These are phyloP conservation scores for Cranoglanis bouderius DNA, from an alignment of 2,113 vertebrate genomes.

Conservation along the genomic window DNA sequence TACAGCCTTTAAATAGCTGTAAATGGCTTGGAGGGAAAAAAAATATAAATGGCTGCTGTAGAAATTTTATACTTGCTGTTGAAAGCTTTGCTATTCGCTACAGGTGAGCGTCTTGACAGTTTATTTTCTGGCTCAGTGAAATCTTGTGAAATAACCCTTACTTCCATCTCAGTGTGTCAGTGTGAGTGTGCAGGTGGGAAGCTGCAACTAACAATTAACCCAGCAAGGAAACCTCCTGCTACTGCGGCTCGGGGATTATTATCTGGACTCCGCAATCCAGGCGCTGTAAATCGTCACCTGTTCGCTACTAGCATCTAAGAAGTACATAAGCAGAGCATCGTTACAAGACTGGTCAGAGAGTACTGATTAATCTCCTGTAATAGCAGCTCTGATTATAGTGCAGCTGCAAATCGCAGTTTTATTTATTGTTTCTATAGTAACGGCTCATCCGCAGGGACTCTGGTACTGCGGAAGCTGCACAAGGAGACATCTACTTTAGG, in stretches of 20 bases:
- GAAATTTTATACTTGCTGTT: background rate
- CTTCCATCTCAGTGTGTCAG: constrained; percentile 21
- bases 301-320: background rate
- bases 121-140: constrained; percentile 30
- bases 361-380: background rate
- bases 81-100: background rate
- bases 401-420: background rate
- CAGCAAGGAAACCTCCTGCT: background rate
- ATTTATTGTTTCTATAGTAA: background rate
- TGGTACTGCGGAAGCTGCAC: background rate
- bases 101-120: constrained; percentile 29
- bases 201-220: constrained; percentile 42
- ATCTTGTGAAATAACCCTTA: constrained; percentile 6
- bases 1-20: background rate
- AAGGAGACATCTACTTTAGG: background rate
- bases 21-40: background rate
- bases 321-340: background rate
- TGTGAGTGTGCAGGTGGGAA: constrained; percentile 37
- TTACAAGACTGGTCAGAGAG: background rate
- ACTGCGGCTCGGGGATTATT: background rate
- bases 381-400: background rate
- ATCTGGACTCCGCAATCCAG: background rate
- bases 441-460: background rate
- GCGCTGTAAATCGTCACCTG: background rate
- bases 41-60: background rate